Conservation (phyloP, 2,797 vertebrate species). For the Enteromius radiatus region DNA sequence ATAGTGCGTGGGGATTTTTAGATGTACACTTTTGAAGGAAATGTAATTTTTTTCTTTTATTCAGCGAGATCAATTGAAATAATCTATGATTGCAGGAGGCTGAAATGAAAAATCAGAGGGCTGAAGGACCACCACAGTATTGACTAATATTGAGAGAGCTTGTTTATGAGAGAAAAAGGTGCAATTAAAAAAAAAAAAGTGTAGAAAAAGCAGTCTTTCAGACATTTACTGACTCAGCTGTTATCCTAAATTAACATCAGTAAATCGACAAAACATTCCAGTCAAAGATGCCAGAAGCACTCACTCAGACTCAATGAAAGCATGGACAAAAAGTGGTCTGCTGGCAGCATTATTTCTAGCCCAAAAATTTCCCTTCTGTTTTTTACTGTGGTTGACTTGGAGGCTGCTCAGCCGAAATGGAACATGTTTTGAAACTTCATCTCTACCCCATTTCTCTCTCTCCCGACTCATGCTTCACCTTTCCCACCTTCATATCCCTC, state of each 20-base stretch:
- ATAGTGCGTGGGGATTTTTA: background rate
- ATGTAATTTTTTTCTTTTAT: background rate
- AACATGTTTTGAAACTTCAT: slow-evolving; percentile 62
- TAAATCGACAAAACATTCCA: slow-evolving; percentile 29
- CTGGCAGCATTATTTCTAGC: slow-evolving; percentile 46
- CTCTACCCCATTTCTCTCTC: slow-evolving; percentile 34
- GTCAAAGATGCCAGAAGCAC: slow-evolving; percentile 58
- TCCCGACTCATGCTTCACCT: slow-evolving; percentile 20
- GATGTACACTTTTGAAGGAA: background rate
- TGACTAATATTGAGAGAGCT: background rate
- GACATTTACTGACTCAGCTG: slow-evolving; percentile 28
- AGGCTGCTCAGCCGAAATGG: slow-evolving; percentile 54
- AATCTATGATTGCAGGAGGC: background rate
- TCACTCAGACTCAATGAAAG: slow-evolving; percentile 42
- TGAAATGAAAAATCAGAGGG: background rate
- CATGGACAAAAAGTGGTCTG: slow-evolving; percentile 42
- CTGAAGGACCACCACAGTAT: background rate
- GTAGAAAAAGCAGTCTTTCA: slow-evolving; percentile 10
- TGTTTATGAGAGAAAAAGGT: background rate
- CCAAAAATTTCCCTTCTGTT: slow-evolving; percentile 51
- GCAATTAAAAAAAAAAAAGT: background rate
- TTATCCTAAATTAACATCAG: slow-evolving; percentile 22
- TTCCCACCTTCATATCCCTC: slow-evolving; percentile 31
- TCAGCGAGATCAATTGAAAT: background rate
- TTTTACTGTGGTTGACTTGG: slow-evolving; percentile 58